Base-by-base conservation (phyloP, 2,888 invertebrate species). In the Yponomeuta sedellus region DNA sequence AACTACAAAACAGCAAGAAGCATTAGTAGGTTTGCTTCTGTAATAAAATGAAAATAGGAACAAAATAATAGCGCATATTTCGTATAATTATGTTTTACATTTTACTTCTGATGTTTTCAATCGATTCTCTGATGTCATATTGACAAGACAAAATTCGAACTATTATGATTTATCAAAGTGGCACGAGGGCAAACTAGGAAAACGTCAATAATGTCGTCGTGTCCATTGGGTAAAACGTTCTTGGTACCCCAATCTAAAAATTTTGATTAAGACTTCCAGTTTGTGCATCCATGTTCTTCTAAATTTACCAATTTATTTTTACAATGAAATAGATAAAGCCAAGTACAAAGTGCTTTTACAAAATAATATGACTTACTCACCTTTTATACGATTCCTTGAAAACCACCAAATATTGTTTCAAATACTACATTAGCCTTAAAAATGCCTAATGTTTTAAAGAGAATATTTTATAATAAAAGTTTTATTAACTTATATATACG, bases 291-390 rank as follows among this genome's bases (percentile, higher is more conserved):
- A 57, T 56, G 12, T 56, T 16, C 25, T 64, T 64, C 25, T 64
- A 16, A 16, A 56, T 64, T n/a, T 28, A 25, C 25, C 25, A 1
- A 39, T 11, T 58, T 52, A 58, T n/a, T n/a, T n/a, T n/a, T 64
- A 66, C 57, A 69, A 65, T 68, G 52, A 16, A 69, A 68, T 65
- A 72, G 76, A 75, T 70, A 74, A 84, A 82, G 82, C 78, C 81
- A 85, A 90, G 90, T 90, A 90, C 90, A 88, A 89, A 89, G 88
- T 88, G 88, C 89, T 89, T 85, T 87, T 82, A 79, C 79, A 81
- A 81, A 79, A 76, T 63, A 77, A 77, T 77, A 78, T 82, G 79
- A 77, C 44, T 11, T 5, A 52, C 79, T 11, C 16, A 52, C 79
- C 79, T 85, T 83, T 79, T 84, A 81, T 79, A 79, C 76, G 80